Conservation (phyloP, 2,888 invertebrate genomes). For the Dione vanillae region DNA sequence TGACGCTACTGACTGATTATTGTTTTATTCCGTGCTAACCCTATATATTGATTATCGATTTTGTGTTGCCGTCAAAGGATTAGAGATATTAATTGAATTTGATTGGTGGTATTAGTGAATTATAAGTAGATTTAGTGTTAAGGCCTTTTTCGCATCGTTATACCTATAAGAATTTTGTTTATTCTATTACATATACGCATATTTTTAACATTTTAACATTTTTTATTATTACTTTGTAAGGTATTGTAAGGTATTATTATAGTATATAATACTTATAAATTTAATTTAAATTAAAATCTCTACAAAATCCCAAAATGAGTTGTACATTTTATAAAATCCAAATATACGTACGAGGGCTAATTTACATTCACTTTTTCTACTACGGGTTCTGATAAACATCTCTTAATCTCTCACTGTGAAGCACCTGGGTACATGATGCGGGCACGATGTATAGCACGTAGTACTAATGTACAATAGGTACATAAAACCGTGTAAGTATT, state of each 20-base stretch:
- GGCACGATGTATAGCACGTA: constrained; percentile 53
- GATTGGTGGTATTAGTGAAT: constrained; percentile 1
- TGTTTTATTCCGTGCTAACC: constrained; percentile 56
- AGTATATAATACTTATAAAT: too few species aligned
- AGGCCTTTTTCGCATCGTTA: neutral
- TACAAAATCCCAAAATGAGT: neutral
- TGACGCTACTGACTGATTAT: constrained; percentile 73
- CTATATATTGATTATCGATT: constrained; percentile 25
- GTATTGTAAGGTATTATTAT: too few species aligned
- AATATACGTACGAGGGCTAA: constrained; percentile 28
- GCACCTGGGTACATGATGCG: constrained; percentile 79
- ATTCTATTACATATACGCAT: too few species aligned
- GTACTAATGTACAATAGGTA: constrained; percentile 2
- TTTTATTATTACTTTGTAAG: too few species aligned
- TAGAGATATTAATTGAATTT: constrained; percentile 27
- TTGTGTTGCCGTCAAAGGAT: constrained; percentile 17
- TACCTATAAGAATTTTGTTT: neutral
- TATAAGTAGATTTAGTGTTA: neutral
- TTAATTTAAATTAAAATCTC: neutral
- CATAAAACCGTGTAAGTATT: constrained; percentile 12
- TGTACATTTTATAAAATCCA: neutral
- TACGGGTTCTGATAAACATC: constrained; percentile 78
- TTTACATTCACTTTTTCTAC: constrained; percentile 42
- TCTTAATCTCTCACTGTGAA: constrained; percentile 66
- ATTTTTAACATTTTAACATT: too few species aligned